phyloP scores from a whole-genome alignment of 2,888 invertebrate species.

The Zhengitettix transpicula region DNA sequence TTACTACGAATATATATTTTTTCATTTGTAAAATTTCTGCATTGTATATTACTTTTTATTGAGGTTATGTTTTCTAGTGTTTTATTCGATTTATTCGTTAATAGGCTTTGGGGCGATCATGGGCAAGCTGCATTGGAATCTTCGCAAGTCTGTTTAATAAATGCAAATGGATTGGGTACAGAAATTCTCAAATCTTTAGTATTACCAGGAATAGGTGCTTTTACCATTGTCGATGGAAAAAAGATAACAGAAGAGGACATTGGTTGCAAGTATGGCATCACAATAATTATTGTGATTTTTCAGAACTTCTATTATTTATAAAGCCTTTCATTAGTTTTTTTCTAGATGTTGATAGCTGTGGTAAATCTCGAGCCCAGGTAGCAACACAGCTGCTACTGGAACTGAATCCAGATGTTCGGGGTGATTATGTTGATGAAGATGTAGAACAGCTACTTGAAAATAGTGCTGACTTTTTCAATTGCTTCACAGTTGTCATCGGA shows the following conservation, averaged over 20 bases:
- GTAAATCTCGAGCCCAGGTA: slow-evolving; percentile 68
- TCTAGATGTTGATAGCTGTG: slow-evolving; percentile 63
- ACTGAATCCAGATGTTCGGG: slow-evolving; percentile 82
- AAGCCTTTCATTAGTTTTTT: slow-evolving; percentile 53
- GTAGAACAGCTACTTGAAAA: slow-evolving; percentile 68
- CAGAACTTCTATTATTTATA: neutral
- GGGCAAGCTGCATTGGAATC: slow-evolving; percentile 81
- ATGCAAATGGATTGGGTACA: slow-evolving; percentile 84
- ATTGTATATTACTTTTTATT: neutral
- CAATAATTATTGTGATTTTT: neutral
- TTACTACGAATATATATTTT: neutral
- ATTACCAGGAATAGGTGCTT: slow-evolving; percentile 81
- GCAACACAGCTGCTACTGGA: slow-evolving; percentile 70
- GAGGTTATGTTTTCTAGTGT: slow-evolving; percentile 3
- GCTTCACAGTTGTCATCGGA: slow-evolving; percentile 75
- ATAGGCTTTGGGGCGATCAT: slow-evolving; percentile 94
- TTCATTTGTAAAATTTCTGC: neutral
- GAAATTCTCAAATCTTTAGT: slow-evolving; percentile 91
- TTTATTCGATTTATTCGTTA: slow-evolving; percentile 1
- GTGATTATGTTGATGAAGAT: slow-evolving; percentile 81
- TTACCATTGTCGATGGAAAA: slow-evolving; percentile 84
- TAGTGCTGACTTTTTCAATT: slow-evolving; percentile 75
- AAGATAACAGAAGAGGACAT: slow-evolving; percentile 80
- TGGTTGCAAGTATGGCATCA: slow-evolving; percentile 60
- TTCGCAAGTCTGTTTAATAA: slow-evolving; percentile 82